Evolutionary conservation across 2,888 invertebrate genomes (phyloP), one percentile per base, ranked within the genome.

Genomic region (Zygaena filipendulae): DNA sequence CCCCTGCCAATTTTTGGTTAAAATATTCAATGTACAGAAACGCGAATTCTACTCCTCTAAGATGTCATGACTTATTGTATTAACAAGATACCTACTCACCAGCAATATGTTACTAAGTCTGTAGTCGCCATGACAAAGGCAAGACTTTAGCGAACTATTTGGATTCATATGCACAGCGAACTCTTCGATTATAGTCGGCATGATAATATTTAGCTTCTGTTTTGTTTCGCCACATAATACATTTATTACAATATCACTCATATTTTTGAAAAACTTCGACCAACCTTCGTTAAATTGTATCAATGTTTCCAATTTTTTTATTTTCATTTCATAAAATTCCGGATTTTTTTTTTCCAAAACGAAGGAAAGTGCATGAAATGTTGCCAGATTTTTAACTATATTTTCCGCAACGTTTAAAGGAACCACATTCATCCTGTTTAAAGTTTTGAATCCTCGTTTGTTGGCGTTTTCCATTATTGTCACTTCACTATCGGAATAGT

Each of bases 381-480:
- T 52, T 1, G 52, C 53, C 2, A 57, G 30, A 26, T 55, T 39
- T 23, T 43, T 36, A 1, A 55, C 14, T 2, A 51, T 32, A 5
- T 40, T 8, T 30, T 50, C 39, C 1, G 50, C 47, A 27, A 50
- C 53, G 16, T 49, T 32, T 6, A 52, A 25, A 3, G 55, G 32
- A 18, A 46, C 32, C 0, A 42, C 29, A 10, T 51, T 41, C 29
- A 45, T 39, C 30, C 51, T 43, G 13, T 42, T 20, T 1, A 35
- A 13, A 1, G 49, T 47, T 9, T 29, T 40, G 25, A 40, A 62
- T 2, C 55, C 57, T 25, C 42, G 44, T 19, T 43, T 51, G 4
- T 36, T 25, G 11, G 66, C 30, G 35, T 68, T 59, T 36, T 64
- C 63, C 18, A 68, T 41, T 24, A 68, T 49, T 3, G 68, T 52